phyloP scores from a whole-genome alignment of 1,140 invertebrate genomes.

The Apocrypta bakeri region DNA sequence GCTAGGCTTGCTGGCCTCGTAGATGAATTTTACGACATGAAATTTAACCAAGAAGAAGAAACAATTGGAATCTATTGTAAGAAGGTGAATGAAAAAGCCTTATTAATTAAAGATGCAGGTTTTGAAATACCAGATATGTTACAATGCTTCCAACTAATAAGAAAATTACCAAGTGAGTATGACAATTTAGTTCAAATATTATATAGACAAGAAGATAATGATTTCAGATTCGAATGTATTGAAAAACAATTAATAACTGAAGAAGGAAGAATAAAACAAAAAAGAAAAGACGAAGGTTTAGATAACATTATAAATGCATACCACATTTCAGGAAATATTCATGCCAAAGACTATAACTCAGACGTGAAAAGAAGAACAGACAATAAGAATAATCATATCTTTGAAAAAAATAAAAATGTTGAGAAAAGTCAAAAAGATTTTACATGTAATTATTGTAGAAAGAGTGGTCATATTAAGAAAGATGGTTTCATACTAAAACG shows the following conservation, averaged over 20 bases:
- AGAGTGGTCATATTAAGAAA: not conserved
- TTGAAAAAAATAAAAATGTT: not conserved
- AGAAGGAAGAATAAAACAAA: not conserved
- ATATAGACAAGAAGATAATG: not conserved
- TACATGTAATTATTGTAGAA: not conserved
- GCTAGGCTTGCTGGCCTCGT: not conserved
- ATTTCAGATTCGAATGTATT: not conserved
- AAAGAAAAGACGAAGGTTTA: not conserved
- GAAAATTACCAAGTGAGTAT: not conserved
- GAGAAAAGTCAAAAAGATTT: not conserved
- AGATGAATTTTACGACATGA: constrained; percentile 1
- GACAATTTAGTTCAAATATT: not conserved
- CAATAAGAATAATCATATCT: not conserved
- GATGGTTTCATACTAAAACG: not conserved
- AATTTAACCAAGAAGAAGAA: not conserved
- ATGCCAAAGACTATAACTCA: not conserved
- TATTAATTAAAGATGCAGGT: not conserved
- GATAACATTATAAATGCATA: not conserved
- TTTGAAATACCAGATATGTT: not conserved
- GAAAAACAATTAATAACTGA: not conserved
- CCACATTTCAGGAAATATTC: not conserved
- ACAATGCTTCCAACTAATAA: not conserved
- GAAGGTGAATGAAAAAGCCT: not conserved
- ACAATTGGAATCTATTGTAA: not conserved
- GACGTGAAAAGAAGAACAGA: not conserved